Conservation (phyloP, 2,113 vertebrate species). For the Ascaphus truei region DNA sequence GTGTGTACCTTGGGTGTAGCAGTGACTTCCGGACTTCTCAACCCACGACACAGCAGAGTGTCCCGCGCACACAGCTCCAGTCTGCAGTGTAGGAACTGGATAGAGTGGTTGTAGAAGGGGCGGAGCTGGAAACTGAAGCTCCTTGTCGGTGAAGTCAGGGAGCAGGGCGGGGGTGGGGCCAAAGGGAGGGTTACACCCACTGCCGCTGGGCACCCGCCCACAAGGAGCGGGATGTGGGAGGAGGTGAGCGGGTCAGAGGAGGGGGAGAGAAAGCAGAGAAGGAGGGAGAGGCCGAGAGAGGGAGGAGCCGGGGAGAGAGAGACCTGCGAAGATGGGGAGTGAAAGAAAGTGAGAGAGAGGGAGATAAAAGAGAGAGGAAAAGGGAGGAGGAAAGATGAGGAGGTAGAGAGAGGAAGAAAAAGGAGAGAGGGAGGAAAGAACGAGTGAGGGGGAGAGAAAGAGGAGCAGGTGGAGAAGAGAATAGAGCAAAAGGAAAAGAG, state of each 20-base stretch:
- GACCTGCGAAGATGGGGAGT: neutral
- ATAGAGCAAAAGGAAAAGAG: neutral
- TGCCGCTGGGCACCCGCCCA: constrained; percentile 16
- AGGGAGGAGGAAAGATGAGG: neutral
- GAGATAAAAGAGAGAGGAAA: neutral
- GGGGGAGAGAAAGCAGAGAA: constrained; percentile 33
- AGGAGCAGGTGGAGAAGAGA: neutral
- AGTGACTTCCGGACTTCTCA: neutral
- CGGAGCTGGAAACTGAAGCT: constrained; percentile 63
- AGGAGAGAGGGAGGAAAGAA: neutral
- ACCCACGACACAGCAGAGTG: neutral
- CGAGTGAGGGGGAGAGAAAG: too few relatives aligned
- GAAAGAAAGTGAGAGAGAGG: neutral
- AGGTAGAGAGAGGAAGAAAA: neutral
- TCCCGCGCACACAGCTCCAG: constrained; percentile 50
- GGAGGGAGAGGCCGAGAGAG: constrained; percentile 32
- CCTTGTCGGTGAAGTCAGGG: neutral
- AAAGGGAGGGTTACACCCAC: neutral
- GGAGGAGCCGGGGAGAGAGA: neutral
- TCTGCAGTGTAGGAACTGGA: constrained; percentile 74
- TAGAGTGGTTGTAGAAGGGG: constrained; percentile 59
- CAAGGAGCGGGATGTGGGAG: constrained; percentile 21
- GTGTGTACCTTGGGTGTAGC: neutral
- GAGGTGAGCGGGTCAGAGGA: constrained; percentile 21
- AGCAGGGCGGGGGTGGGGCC: neutral